A percentile compares a stretch with the other conserved stretches of the same genome.
Conservation (phyloP, 2,113 vertebrate species). For the Hemicordylus capensis region DNA sequence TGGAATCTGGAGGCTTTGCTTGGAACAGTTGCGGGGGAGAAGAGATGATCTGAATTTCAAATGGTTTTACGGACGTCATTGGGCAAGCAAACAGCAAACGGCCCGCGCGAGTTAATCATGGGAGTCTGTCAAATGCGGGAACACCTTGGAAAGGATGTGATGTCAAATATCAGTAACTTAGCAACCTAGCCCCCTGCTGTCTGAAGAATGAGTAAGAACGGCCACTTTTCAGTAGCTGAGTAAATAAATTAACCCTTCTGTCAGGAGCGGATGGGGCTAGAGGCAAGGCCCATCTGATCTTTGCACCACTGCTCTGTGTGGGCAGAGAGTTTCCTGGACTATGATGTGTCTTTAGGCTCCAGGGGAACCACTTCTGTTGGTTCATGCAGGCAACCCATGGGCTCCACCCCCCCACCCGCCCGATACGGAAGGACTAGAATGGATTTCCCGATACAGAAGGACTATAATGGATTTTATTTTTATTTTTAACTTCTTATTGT, state of each 20-base stretch:
- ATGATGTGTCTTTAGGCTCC: rapidly evolving
- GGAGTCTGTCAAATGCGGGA: slow-evolving; percentile 80
- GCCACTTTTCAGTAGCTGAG: slow-evolving; percentile 76
- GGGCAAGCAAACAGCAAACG: slow-evolving; percentile 79
- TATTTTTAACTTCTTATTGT: no score
- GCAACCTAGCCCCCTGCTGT: slow-evolving; percentile 81
- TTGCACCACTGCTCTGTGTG: background rate
- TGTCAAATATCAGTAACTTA: slow-evolving; percentile 86
- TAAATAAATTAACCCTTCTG: slow-evolving; percentile 74
- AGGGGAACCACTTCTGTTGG: no score
- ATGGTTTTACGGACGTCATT: slow-evolving; percentile 76
- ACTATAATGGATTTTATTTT: background rate
- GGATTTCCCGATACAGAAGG: background rate
- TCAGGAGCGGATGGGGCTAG: slow-evolving; percentile 43
- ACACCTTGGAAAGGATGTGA: slow-evolving; percentile 82
- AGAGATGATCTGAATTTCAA: slow-evolving; percentile 81
- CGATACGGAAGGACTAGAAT: background rate
- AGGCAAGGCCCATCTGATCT: background rate
- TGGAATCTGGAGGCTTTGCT: slow-evolving; percentile 66
- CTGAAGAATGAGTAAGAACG: slow-evolving; percentile 72
- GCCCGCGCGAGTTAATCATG: slow-evolving; percentile 80
- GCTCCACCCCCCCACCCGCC: no score
- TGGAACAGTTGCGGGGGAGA: slow-evolving; percentile 1
- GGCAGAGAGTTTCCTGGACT: background rate
- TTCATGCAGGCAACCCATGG: background rate